Percentiles rank a stretch among this genome's conserved stretches.
These are phyloP conservation scores for Chrysogorgia sp. DNA, from an alignment of 92 coral and sea anemone genomes.

Conservation along the genomic window DNA sequence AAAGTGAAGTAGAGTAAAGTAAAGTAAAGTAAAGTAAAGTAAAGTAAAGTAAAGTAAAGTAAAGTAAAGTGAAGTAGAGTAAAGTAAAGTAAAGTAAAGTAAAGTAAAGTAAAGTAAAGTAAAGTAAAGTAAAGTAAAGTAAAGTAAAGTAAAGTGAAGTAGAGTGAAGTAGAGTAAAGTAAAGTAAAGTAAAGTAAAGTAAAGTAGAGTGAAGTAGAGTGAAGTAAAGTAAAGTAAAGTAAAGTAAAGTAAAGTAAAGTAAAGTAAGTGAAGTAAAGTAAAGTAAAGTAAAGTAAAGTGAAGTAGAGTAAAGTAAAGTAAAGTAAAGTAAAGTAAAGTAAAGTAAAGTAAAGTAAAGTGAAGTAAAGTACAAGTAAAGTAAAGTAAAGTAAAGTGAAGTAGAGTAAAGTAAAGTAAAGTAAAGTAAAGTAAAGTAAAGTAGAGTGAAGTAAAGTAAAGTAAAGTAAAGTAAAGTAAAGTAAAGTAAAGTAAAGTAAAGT, in stretches of 20 bases:
- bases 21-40: not conserved
- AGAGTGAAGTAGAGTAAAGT: not conserved
- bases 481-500: not conserved
- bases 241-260: constrained; percentile 78
- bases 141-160: not conserved
- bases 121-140: not conserved
- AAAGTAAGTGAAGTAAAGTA: not conserved
- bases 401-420: not conserved
- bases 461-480: not conserved
- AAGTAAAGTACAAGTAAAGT: no score
- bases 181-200: not conserved
- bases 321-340: not conserved
- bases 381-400: constrained; percentile 14
- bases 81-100: not conserved
- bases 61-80: not conserved
- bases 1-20: not conserved
- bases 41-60: not conserved
- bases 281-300: not conserved
- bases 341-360: not conserved
- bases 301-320: not conserved
- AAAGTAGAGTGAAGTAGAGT: not conserved
- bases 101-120: not conserved
- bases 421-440: not conserved
- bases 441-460: constrained; percentile 1
- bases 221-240: not conserved